Evolutionary conservation across 2,888 invertebrate species (phyloP).

Genomic region (Ischnus inquisitorius): DNA sequence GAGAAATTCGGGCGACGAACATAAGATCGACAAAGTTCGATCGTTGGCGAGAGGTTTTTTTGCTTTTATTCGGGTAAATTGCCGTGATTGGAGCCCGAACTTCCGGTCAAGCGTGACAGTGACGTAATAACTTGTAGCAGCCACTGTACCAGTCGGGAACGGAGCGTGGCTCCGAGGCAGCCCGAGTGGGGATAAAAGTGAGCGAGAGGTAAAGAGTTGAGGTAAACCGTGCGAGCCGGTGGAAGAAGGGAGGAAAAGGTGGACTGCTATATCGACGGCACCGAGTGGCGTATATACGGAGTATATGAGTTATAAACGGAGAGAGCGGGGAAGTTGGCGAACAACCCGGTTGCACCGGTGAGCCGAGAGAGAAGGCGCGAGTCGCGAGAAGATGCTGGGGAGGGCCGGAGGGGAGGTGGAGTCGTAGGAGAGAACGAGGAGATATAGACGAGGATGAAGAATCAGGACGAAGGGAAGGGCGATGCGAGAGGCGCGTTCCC

Average conservation of each 20-base stretch:
- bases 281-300: constrained; percentile 7
- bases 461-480: constrained; percentile 72
- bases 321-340: constrained; percentile 68
- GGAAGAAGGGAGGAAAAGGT: constrained; percentile 51
- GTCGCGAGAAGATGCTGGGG: constrained; percentile 33
- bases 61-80: background rate
- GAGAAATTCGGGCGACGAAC: background rate
- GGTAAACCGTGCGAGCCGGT: constrained; percentile 15
- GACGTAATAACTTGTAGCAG: constrained; percentile 79
- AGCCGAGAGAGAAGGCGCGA: constrained; percentile 29
- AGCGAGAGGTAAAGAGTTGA: constrained; percentile 53
- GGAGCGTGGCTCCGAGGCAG: constrained; percentile 54
- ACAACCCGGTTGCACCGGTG: constrained; percentile 55
- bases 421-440: constrained; percentile 55
- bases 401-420: background rate
- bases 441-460: constrained; percentile 34
- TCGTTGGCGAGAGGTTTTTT: constrained; percentile 22
- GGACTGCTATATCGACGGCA: constrained; percentile 17
- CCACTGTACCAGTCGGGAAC: constrained; percentile 78
- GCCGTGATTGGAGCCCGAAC: background rate
- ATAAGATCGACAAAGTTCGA: background rate
- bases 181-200: constrained; percentile 42
- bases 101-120: constrained; percentile 58
- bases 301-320: constrained; percentile 2
- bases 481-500: constrained; percentile 83